phyloP scores from a whole-genome alignment of 2,113 vertebrate genomes.

The Elgaria multicarinata region DNA sequence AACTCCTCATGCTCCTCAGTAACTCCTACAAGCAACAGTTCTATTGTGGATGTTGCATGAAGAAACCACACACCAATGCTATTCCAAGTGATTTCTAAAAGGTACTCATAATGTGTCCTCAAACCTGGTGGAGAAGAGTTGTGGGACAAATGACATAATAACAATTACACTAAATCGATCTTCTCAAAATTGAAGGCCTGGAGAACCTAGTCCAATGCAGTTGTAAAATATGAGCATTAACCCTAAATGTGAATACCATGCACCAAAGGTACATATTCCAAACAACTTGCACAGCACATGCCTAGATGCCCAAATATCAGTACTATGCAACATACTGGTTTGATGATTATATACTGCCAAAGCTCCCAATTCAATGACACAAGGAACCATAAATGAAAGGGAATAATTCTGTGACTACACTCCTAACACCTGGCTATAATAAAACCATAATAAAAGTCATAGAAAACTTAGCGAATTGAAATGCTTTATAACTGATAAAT shows the following conservation, averaged over 20 bases:
- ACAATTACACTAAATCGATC: background rate
- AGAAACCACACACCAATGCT: background rate
- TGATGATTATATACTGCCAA: background rate
- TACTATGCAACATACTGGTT: background rate
- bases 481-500: background rate
- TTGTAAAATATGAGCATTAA: background rate
- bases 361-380: background rate
- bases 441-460: background rate
- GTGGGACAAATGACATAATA: background rate
- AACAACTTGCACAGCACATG: background rate
- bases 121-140: background rate
- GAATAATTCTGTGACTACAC: background rate
- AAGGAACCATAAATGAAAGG: background rate
- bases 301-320: background rate
- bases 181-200: background rate
- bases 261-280: background rate
- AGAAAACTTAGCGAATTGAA: background rate
- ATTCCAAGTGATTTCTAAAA: too few species aligned
- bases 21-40: background rate
- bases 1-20: background rate
- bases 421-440: background rate
- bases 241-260: background rate
- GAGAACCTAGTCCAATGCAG: background rate
- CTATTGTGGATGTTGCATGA: background rate
- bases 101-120: background rate